phyloP scores from a whole-genome alignment of 1,140 invertebrate genomes.

The Trichogramma pretiosum region DNA sequence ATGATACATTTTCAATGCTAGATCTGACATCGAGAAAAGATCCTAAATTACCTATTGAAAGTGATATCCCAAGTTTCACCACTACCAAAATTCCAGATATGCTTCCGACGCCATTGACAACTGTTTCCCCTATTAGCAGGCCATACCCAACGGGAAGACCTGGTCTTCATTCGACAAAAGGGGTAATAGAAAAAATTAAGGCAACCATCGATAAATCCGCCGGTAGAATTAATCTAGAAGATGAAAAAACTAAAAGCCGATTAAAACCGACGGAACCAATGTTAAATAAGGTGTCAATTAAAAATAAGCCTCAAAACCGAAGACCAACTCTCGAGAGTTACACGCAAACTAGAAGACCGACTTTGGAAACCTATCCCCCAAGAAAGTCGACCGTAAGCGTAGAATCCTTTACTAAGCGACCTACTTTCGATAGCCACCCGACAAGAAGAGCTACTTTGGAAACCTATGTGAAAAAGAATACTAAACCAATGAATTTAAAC shows the following conservation, averaged over 20 bases:
- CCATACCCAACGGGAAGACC: too few species aligned
- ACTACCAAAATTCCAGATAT: too few species aligned
- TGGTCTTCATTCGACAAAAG: slow-evolving; percentile 4
- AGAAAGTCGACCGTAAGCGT: too few species aligned
- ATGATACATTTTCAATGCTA: too few species aligned
- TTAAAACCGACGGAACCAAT: slow-evolving; percentile 7
- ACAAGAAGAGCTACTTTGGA: not conserved
- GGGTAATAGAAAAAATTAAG: slow-evolving; percentile 5
- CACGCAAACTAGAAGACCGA: slow-evolving; percentile 2
- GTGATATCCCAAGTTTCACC: too few species aligned
- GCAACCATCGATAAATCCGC: slow-evolving; percentile 17
- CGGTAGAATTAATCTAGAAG: slow-evolving; percentile 17
- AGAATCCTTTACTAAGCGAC: too few species aligned
- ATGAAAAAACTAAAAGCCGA: slow-evolving; percentile 13
- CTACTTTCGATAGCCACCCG: not conserved
- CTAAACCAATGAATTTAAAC: slow-evolving; percentile 5
- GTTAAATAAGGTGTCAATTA: slow-evolving; percentile 4
- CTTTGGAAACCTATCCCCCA: too few species aligned
- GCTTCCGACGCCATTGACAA: too few species aligned
- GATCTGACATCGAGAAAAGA: too few species aligned
- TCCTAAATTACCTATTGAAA: too few species aligned
- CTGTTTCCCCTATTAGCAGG: too few species aligned
- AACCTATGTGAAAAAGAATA: slow-evolving; percentile 9
- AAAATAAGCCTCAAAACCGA: slow-evolving; percentile 13
- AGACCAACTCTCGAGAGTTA: too few species aligned